These are phyloP conservation scores for Protobothrops flavoviridis DNA, from an alignment of 2,113 vertebrate genomes.

Conservation along the genomic window DNA sequence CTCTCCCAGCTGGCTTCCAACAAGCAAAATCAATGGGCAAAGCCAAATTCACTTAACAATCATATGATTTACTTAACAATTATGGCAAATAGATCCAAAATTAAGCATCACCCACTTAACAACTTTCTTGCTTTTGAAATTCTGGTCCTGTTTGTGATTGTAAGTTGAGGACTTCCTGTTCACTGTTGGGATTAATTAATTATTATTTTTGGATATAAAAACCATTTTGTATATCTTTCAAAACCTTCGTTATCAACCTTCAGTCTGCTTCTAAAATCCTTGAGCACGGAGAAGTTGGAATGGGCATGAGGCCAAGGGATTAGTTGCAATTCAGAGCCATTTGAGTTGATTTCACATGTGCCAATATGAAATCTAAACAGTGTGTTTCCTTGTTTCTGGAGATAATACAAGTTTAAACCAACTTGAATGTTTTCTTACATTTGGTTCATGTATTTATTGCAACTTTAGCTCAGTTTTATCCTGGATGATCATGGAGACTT, in stretches of 20 bases:
- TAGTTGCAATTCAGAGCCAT: neutral
- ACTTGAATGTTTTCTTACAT: neutral
- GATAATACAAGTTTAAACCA: neutral
- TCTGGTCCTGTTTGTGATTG: neutral
- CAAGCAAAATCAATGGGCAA: neutral
- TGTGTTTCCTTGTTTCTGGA: neutral
- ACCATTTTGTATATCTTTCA: neutral
- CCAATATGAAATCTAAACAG: neutral
- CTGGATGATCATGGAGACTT: neutral
- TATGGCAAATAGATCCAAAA: neutral
- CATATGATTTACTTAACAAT: neutral
- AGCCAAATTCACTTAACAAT: neutral
- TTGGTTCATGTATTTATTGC: neutral
- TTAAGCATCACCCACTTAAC: neutral
- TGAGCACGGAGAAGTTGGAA: neutral
- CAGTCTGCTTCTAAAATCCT: neutral
- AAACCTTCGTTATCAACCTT: neutral
- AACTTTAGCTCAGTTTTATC: neutral
- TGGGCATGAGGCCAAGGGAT: neutral
- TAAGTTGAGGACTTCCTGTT: neutral
- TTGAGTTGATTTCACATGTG: neutral
- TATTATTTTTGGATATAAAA: neutral
- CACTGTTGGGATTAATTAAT: neutral
- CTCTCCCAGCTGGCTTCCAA: neutral
- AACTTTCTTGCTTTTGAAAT: neutral